Conservation (phyloP, 2,113 vertebrate genomes). For the Probosciger aterrimus region DNA sequence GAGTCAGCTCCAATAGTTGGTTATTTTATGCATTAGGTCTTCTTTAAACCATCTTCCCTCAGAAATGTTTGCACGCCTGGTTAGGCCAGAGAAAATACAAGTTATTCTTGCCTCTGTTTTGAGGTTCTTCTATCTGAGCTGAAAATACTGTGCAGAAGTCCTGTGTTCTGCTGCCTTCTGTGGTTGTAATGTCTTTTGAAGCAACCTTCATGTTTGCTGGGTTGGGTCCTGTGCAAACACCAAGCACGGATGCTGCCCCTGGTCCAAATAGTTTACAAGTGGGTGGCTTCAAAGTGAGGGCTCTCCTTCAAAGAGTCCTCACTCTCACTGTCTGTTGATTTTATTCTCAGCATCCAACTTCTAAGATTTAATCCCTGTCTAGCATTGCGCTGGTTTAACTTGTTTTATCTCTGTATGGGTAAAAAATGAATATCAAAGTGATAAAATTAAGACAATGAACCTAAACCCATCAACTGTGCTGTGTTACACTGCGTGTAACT, state of each 20-base stretch:
- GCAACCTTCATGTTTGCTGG: not conserved
- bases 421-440: not conserved
- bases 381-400: not conserved
- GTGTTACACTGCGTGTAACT: not conserved
- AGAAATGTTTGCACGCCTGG: not conserved
- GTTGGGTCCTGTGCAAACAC: not conserved
- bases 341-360: not conserved
- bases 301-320: not conserved
- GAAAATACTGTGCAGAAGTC: not conserved
- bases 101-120: not conserved
- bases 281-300: not conserved
- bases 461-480: not conserved
- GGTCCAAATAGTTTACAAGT: not conserved
- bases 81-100: not conserved
- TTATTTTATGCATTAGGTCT: not conserved
- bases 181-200: not conserved
- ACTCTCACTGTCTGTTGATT: not conserved
- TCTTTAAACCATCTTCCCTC: not conserved
- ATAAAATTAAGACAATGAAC: not conserved
- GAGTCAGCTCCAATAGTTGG: not conserved
- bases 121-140: not conserved
- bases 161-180: not conserved
- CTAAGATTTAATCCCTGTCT: not conserved
- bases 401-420: not conserved
- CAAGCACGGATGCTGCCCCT: not conserved